Conservation (phyloP, 2,888 invertebrate species). For the Ochropleura leucogaster region DNA sequence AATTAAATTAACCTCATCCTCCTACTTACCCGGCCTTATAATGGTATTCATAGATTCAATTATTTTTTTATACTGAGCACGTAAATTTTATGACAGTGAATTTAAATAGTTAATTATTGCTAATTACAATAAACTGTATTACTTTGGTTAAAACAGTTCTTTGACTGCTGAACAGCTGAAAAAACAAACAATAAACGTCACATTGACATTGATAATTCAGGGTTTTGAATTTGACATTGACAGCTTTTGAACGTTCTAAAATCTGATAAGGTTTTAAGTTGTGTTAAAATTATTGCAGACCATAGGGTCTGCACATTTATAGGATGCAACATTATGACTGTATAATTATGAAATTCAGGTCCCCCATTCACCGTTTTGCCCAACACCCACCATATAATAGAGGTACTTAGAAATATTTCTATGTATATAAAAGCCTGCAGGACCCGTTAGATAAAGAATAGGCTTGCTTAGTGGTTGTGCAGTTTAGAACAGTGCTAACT, state of each 20-base stretch:
- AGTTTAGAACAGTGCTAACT: neutral
- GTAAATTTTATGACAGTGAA: slow-evolving; percentile 1
- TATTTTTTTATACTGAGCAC: neutral
- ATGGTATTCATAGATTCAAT: slow-evolving; percentile 56
- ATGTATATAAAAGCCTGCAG: too few species aligned
- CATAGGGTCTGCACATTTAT: neutral
- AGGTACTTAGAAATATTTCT: too few species aligned
- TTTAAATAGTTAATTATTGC: neutral
- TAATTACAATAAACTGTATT: neutral
- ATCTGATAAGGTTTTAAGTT: neutral
- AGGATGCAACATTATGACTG: neutral
- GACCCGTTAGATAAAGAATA: neutral
- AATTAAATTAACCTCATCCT: slow-evolving; percentile 1
- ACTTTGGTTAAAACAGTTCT: neutral
- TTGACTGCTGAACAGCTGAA: slow-evolving; percentile 43
- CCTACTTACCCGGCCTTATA: slow-evolving; percentile 62
- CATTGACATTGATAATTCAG: slow-evolving; percentile 8
- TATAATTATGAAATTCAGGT: neutral
- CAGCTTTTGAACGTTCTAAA: slow-evolving; percentile 9
- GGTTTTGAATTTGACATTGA: slow-evolving; percentile 25
- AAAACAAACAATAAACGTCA: slow-evolving; percentile 31
- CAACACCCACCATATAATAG: neutral
- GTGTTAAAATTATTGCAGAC: neutral
- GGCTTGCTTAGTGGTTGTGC: neutral
- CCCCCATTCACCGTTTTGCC: neutral